Percentiles rank a stretch among this genome's conserved stretches.
Conservation (phyloP, 2,113 vertebrate genomes). For the Nettapus auritus region DNA sequence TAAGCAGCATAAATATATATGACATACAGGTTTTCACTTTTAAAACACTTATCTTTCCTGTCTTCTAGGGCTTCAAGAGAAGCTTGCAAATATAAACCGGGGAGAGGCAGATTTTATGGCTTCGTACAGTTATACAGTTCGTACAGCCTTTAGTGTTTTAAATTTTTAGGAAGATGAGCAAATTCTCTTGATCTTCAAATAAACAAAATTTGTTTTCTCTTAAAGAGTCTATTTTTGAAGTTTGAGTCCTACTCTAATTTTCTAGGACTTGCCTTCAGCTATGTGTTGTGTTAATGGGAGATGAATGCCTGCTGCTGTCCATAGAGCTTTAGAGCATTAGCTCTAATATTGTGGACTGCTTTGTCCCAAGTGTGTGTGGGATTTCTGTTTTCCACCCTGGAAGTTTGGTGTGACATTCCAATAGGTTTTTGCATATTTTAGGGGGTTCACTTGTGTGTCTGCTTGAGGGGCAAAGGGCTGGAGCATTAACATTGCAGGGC, state of each 20-base stretch:
- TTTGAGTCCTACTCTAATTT: neutral
- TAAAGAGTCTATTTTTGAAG: neutral
- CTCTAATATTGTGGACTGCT: neutral
- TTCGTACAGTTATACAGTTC: neutral
- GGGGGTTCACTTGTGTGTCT: neutral
- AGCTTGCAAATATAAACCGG: neutral
- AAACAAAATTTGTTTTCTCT: neutral
- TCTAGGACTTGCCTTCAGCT: accelerated
- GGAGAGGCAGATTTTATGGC: neutral
- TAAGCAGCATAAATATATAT: accelerated
- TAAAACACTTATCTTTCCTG: neutral
- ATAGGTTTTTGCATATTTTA: neutral
- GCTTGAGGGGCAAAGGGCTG: neutral
- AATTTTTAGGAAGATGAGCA: neutral
- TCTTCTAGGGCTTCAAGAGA: neutral
- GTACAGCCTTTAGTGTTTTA: neutral
- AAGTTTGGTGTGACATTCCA: neutral
- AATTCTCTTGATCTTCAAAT: neutral
- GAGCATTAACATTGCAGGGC: accelerated
- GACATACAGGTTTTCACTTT: neutral
- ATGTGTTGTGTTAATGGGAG: neutral
- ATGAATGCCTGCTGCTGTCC: neutral
- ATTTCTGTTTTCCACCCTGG: neutral
- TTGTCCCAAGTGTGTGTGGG: no score
- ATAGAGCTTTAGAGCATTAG: accelerated